Percentiles rank a stretch among this genome's conserved stretches.
phyloP scores from a whole-genome alignment of 2,888 invertebrate genomes.

The Neuroscelio doddi region DNA sequence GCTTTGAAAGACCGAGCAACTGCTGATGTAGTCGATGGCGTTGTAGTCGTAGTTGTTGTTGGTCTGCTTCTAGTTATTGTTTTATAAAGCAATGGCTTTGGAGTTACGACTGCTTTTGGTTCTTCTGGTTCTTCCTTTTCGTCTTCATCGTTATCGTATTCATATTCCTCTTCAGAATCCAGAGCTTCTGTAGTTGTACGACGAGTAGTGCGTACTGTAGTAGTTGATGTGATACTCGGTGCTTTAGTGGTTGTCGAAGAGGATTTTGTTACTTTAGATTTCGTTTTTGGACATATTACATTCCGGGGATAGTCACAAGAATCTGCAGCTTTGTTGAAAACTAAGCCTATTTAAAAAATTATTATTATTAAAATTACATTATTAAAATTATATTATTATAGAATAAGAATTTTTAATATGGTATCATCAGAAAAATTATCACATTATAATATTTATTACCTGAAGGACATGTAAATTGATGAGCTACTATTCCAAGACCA shows the following conservation, averaged over 20 bases:
- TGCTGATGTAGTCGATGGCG: slow-evolving; percentile 36
- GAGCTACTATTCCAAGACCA: slow-evolving; percentile 90
- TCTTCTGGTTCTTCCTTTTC: slow-evolving; percentile 71
- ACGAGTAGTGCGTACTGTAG: slow-evolving; percentile 63
- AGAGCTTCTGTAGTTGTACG: slow-evolving; percentile 73
- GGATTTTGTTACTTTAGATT: slow-evolving; percentile 72
- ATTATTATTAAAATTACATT: slow-evolving; percentile 8
- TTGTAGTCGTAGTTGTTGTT: slow-evolving; percentile 56
- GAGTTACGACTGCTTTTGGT: slow-evolving; percentile 51
- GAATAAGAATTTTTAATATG: background rate
- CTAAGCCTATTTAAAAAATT: slow-evolving; percentile 77
- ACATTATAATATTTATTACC: too few relatives aligned
- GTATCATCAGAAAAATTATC: too few relatives aligned
- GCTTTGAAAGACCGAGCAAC: slow-evolving; percentile 47
- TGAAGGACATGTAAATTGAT: slow-evolving; percentile 94
- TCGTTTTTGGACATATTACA: slow-evolving; percentile 83
- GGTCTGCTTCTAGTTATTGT: slow-evolving; percentile 64
- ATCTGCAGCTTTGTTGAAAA: slow-evolving; percentile 92
- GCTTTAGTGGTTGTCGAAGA: slow-evolving; percentile 72
- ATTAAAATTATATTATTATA: background rate
- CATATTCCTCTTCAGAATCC: slow-evolving; percentile 69
- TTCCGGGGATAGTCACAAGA: slow-evolving; percentile 94
- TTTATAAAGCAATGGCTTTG: slow-evolving; percentile 63
- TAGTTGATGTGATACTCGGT: slow-evolving; percentile 70
- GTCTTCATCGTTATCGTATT: slow-evolving; percentile 74